Conservation (phyloP, 2,113 vertebrate genomes). For the Triplophysa tibetana region DNA sequence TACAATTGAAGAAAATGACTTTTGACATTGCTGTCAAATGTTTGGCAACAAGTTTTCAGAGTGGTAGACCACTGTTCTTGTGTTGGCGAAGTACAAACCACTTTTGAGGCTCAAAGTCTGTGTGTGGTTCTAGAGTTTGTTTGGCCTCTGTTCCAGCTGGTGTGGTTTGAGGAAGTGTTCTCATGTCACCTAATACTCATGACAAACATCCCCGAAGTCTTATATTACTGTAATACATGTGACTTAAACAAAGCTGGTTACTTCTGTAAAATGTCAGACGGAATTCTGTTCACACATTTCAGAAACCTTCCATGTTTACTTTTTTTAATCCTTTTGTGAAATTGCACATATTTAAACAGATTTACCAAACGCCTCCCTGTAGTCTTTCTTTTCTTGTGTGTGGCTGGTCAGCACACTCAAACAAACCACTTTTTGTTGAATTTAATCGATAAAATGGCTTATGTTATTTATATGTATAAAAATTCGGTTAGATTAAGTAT, state of each 20-base stretch:
- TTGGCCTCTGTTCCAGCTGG: slow-evolving; percentile 1
- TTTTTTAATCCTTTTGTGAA: too few relatives aligned
- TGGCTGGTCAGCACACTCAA: too few relatives aligned
- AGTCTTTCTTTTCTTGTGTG: too few relatives aligned
- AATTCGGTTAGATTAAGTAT: too few relatives aligned
- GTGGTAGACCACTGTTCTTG: slow-evolving; percentile 15
- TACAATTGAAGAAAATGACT: background rate
- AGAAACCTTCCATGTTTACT: slow-evolving; percentile 14
- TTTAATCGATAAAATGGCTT: too few relatives aligned
- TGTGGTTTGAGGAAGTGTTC: slow-evolving; percentile 40
- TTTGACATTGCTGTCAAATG: slow-evolving; percentile 18
- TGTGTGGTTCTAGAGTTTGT: background rate
- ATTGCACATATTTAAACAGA: too few relatives aligned
- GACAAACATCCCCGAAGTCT: slow-evolving; percentile 43
- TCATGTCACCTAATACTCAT: slow-evolving; percentile 45
- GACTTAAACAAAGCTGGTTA: slow-evolving; percentile 30
- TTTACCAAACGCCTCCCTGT: too few relatives aligned
- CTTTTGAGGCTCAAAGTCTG: background rate
- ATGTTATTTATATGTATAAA: too few relatives aligned
- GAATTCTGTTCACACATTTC: slow-evolving; percentile 42
- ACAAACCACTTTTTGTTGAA: too few relatives aligned
- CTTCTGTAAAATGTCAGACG: slow-evolving; percentile 9
- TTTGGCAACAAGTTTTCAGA: background rate
- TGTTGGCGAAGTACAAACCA: slow-evolving; percentile 9
- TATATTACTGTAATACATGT: slow-evolving; percentile 31